Evolutionary conservation across 2,113 vertebrate genomes (phyloP).

Genomic region (Chamaea fasciata): DNA sequence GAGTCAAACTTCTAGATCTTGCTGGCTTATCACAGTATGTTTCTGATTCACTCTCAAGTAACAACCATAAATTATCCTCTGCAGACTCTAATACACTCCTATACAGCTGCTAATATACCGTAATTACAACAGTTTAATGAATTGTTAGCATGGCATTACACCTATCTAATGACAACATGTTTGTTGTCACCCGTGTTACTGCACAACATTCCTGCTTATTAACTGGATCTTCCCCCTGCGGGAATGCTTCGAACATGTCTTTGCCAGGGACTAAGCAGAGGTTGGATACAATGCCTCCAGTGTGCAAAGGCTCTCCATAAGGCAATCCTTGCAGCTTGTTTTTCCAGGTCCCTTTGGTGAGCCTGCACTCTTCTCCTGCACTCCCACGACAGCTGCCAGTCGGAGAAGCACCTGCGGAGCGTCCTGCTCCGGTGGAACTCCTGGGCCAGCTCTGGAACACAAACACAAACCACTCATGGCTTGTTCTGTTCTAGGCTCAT

Average conservation of each 20-base stretch:
- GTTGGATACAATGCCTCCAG: slow-evolving; percentile 88
- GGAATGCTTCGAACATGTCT: not conserved
- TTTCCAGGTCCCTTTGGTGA: slow-evolving; percentile 18
- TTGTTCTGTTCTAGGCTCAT: not conserved
- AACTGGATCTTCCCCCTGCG: accelerated
- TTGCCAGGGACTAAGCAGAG: not conserved
- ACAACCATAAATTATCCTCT: not conserved
- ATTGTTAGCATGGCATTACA: not conserved
- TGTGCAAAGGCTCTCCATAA: slow-evolving; percentile 62
- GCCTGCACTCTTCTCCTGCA: slow-evolving; percentile 38
- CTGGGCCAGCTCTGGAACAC: slow-evolving; percentile 62
- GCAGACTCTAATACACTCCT: not conserved
- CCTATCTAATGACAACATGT: not conserved
- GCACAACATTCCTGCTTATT: not conserved
- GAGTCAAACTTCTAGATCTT: not conserved
- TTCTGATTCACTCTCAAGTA: not conserved
- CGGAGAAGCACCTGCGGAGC: slow-evolving; percentile 61
- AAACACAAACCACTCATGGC: not conserved
- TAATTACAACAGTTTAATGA: not conserved
- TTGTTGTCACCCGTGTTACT: not conserved
- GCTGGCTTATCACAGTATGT: not conserved
- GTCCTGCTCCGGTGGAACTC: slow-evolving; percentile 19
- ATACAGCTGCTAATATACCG: not conserved
- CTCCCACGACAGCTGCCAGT: slow-evolving; percentile 71
- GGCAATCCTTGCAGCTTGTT: slow-evolving; percentile 53